Base-by-base conservation (phyloP, 1,140 invertebrate species). In the Drosophila pandora region DNA sequence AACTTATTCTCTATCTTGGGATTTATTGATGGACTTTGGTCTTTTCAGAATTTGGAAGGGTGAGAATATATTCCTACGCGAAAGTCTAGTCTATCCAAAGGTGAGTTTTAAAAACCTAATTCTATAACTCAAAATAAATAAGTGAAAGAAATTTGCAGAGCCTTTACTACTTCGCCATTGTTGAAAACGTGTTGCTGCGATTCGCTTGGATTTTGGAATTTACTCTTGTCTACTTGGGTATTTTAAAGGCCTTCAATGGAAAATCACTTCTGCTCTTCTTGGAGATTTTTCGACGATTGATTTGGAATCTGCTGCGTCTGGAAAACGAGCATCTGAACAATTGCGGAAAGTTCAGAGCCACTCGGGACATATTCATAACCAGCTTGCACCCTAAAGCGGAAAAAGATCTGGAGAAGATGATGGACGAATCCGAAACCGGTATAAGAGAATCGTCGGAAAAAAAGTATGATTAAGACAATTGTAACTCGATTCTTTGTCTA, bases 141-240 rank as follows among this genome's bases (percentile, higher is more conserved):
- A 21, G 2, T 0, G 25, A 7, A 5, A 23, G 0, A 2, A 5
- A 7, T 28, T 10, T 25, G 2, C 8, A 84, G 95, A 93, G 94
- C 71, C 99, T 98, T 90, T 99, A 99, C 92, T 99, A 99, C 90
- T 97, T 99, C 93, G 98, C 97, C n/a, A 98, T 99, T 49, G 93
- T 99, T 32, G 97, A 98, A 92, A 98, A 99, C 92, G 95, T 98
- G 48, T 91, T 99, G 28, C 92, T 99, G 9, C 94, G 99, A 75
- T 99, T 99, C 91, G 94, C 95, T 7, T 99, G 99, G 99, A 94
- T 94, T 0, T 90, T 96, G 10, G 96, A 96, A 28, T 95, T 98
- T 60, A 94, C 95, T 50, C 91, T 99, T 1, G 95, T 95, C 0
- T 96, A 98, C 34, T 23, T 71, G 3, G 23, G 64, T 0, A 17